These are phyloP conservation scores for Phania funesta DNA, from an alignment of 2,888 invertebrate genomes.

Conservation along the genomic window DNA sequence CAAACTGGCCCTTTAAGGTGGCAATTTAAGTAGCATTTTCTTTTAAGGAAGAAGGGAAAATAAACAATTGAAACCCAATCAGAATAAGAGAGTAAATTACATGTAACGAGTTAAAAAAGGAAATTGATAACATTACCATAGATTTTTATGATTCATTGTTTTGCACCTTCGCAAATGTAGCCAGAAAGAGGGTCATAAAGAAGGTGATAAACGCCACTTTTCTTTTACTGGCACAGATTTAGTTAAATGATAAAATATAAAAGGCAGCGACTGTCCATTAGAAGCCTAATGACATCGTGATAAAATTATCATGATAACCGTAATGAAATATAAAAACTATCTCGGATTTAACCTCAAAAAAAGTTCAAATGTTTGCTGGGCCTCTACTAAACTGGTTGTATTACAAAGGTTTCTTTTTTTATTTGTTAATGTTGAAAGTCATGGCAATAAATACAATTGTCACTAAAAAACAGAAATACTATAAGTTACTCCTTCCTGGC, in stretches of 20 bases:
- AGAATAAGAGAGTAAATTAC: conserved; percentile 30
- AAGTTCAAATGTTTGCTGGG: neutral
- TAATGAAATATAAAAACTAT: too few species aligned
- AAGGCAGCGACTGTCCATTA: neutral
- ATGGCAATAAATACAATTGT: neutral
- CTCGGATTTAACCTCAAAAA: neutral
- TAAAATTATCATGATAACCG: neutral
- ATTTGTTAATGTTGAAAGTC: neutral
- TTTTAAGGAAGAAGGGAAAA: neutral
- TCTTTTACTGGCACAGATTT: neutral
- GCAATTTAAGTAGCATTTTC: conserved; percentile 2
- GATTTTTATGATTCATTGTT: conserved; percentile 61
- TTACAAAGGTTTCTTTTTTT: too few species aligned
- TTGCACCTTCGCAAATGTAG: neutral
- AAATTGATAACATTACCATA: conserved; percentile 61
- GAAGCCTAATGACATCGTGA: neutral
- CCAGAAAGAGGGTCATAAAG: neutral
- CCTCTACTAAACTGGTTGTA: too few species aligned
- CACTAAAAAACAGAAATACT: neutral
- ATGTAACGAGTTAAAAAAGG: conserved; percentile 45
- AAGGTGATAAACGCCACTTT: conserved; percentile 1
- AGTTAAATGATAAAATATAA: neutral
- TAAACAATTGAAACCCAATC: conserved; percentile 19
- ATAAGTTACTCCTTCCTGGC: neutral
- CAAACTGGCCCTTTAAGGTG: neutral